Evolutionary conservation across 30 jellyfish, hydroid and myxozoan genomes (phyloP), one percentile per base, ranked within the genome.

Genomic region (Chironex yamaguchii): DNA sequence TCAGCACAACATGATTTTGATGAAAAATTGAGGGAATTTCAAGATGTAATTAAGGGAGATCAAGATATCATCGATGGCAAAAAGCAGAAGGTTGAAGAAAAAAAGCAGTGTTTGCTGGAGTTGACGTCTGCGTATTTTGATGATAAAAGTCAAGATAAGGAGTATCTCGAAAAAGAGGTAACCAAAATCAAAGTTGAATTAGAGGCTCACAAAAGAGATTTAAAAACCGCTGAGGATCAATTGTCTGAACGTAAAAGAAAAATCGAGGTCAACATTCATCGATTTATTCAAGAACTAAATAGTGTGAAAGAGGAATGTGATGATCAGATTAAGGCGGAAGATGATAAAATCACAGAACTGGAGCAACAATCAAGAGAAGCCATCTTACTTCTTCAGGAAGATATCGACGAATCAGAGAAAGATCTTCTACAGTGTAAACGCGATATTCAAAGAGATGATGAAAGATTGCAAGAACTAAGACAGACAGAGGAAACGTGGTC

Each of bases 331-430:
- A 83, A 76, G 34, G 35, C 28, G 31, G 66, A 93, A 1, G 93
- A 77, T 23, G 84, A 84, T 52, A 76, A 50, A 4, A 67, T 90
- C 49, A 52, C 67, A 4, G 90, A 89, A 31, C 29, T 80, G 69
- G 96, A 94, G 54, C 96, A 94, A 33, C 49, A 65, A 11, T 89
- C 99, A 35, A 91, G 96, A 11, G 99, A 89, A 67, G 89, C 84
- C 58, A 50, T 94, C 1, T 49, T 88, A 33, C 50, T 89, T 76
- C 82, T 90, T 49, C 97, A 94, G 49, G 97, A 94, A 34, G 86
- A 86, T 36, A 96, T 94, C n/a, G 97, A 88, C 49, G 90, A 69
- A 29, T 89, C 97, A n/a, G 99, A 94, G 71, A 94, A 94, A 32
- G 85, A 77, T 28, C 71, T 94, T 25, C 29, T 83, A 29, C 97